Conservation (phyloP, 2,888 invertebrate species). For the Mythimna impura region DNA sequence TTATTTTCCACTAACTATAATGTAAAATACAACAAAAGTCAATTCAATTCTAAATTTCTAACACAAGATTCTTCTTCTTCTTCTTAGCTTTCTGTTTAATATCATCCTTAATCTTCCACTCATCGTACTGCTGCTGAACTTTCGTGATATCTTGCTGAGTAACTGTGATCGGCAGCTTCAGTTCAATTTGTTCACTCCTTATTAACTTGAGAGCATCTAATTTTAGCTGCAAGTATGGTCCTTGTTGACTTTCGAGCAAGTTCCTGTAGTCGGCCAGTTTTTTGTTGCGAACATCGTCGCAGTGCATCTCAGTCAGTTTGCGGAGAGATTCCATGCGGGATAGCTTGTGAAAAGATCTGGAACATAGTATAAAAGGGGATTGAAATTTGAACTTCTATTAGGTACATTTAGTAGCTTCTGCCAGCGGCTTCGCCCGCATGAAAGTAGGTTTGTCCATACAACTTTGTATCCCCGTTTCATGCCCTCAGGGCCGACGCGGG, state of each 20-base stretch:
- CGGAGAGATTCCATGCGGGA: constrained; percentile 94
- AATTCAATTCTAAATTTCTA: constrained; percentile 74
- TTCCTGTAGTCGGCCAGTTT: constrained; percentile 92
- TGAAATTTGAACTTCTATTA: no score
- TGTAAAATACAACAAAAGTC: constrained; percentile 41
- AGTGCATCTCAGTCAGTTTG: constrained; percentile 93
- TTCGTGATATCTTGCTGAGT: constrained; percentile 92
- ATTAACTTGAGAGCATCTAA: constrained; percentile 93
- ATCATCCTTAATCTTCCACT: constrained; percentile 84
- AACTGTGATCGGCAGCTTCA: constrained; percentile 92
- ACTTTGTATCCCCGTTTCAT: no score
- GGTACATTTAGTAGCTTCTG: no score
- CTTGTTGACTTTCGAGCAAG: constrained; percentile 93
- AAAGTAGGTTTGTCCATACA: no score
- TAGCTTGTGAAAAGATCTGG: constrained; percentile 89
- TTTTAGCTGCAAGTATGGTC: constrained; percentile 93
- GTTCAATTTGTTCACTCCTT: constrained; percentile 93
- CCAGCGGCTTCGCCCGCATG: no score
- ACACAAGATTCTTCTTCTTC: constrained; percentile 80
- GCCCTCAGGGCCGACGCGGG: no score
- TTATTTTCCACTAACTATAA: constrained; percentile 46
- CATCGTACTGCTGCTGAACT: constrained; percentile 89
- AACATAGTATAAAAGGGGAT: no score
- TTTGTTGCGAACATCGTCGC: constrained; percentile 92
- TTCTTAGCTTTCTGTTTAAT: constrained; percentile 82